These are phyloP conservation scores for Melikaiella ostensackeni DNA, from an alignment of 2,888 invertebrate species.

Conservation along the genomic window DNA sequence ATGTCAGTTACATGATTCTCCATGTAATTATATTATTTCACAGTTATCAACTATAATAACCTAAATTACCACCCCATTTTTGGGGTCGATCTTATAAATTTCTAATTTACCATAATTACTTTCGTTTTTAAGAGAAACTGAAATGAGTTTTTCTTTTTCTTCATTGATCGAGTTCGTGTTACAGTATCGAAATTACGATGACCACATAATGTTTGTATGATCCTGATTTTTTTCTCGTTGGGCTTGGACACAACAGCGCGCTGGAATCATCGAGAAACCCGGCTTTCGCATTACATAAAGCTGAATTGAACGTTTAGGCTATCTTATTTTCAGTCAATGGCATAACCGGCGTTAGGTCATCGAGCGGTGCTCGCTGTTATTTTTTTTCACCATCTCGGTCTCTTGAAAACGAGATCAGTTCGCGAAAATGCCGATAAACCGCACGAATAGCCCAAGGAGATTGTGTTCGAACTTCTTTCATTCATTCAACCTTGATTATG, in stretches of 20 bases:
- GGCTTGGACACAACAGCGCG: too few relatives aligned
- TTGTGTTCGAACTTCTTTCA: conserved; percentile 21
- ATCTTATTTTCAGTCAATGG: conserved; percentile 42
- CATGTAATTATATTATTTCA: too few relatives aligned
- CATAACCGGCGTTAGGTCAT: conserved; percentile 49
- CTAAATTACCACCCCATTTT: too few relatives aligned
- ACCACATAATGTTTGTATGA: neutral
- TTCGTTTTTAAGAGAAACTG: neutral
- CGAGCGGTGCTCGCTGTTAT: conserved; percentile 36
- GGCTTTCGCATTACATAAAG: conserved; percentile 45
- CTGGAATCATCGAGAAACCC: neutral
- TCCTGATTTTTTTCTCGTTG: neutral
- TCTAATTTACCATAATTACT: neutral
- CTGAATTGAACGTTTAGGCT: conserved; percentile 32
- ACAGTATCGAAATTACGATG: conserved; percentile 1
- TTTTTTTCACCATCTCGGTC: conserved; percentile 17
- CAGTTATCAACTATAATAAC: too few relatives aligned
- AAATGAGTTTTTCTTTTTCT: neutral
- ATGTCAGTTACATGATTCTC: too few relatives aligned
- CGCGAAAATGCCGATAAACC: conserved; percentile 3
- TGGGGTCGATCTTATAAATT: neutral
- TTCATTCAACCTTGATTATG: conserved; percentile 32
- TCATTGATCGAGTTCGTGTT: neutral
- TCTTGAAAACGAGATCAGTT: conserved; percentile 30
- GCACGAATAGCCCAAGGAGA: conserved; percentile 7